Base-by-base conservation (phyloP, 2,888 invertebrate species). In the Megalurothrips usitatus region DNA sequence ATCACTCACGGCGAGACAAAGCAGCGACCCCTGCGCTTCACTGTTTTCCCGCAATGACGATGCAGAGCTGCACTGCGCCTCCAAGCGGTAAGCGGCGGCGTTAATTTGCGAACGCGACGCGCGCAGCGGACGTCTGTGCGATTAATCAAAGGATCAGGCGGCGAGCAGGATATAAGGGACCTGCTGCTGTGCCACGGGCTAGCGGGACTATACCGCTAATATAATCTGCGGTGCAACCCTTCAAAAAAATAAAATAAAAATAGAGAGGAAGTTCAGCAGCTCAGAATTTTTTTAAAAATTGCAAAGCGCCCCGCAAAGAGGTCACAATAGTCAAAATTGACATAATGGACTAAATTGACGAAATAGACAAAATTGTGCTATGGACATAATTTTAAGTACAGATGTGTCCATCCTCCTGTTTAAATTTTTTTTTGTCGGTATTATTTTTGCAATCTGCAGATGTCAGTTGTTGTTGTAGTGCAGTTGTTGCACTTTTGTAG, bases 81-180 rank as follows among this genome's bases (percentile, higher is more conserved):
- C 58, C 14, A n/a, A 9, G 63, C 14, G 63, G n/a, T n/a, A n/a
- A 17, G 68, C 68, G 26, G 68, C 23, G 26, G 23, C 68, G 68
- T 75, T 75, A 26, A 75, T 75, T 75, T 75, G 68, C 68, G 23
- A 75, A 75, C 26, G 68, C 23, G 12, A 58, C 6, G 17, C 19
- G 19, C 58, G 58, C 58, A 17, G 19, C 6, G 19, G 11, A 17
- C 58, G 58, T 6, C 2, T n/a, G 12, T 26, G 68, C 26, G 68
- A 75, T 75, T 75, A 75, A 75, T 75, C 68, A 75, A 26, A n/a
- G 68, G 68, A 75, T 75, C 68, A 75, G 52, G 23, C 26, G 68
- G 23, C 58, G 58, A 17, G 58, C 58, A n/a, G 58, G 14, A 12
- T 17, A 17, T 52, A 52, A 52, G 17, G 17, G 19, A 12, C 17